Evolutionary conservation across 2,888 invertebrate species (phyloP), one percentile per base, ranked within the genome.

Genomic region (Eupithecia exiguata): DNA sequence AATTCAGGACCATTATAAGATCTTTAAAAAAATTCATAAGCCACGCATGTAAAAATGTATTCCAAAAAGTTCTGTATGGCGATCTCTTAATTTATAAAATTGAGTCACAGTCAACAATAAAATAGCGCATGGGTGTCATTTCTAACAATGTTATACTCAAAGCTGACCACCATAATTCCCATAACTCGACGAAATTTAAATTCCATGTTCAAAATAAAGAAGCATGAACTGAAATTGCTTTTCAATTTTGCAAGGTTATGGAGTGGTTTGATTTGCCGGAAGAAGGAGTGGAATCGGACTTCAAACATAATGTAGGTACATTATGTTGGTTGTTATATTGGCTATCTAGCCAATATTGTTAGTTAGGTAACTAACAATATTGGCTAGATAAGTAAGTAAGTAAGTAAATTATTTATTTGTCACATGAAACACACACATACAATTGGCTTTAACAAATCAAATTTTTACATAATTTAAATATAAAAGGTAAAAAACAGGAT

Each of bases 101-200:
- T 25, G 10, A 21, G 21, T 10, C 10, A 5, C 0, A 21, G 5
- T 58, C 1, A 25, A 14, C 12, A 21, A 12, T 12, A 25, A 25
- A 58, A 58, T 53, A 58, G 14, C 25, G 5, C 21, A 14, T 12
- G 21, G 14, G 25, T 68, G 53, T 43, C 68, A 49, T 40, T 70
- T 74, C 74, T 70, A 63, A 40, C 5, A 35, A 12, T 74, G 12
- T 49, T 69, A 68, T 21, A 25, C 68, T 30, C 68, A 7, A 25
- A n/a, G n/a, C 35, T 74, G 63, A 65, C 72, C 72, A 71, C 66
- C 40, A 69, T 71, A 58, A 68, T 70, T 71, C 49, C 63, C 79
- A 85, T 81, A 83, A 87, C 77, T 82, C 84, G 77, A 77, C 84
- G 62, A 86, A 87, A 86, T 87, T 83, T 75, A 87, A 87, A 74